phyloP scores from a whole-genome alignment of 1,140 invertebrate species.

The Drosophila sp. region DNA sequence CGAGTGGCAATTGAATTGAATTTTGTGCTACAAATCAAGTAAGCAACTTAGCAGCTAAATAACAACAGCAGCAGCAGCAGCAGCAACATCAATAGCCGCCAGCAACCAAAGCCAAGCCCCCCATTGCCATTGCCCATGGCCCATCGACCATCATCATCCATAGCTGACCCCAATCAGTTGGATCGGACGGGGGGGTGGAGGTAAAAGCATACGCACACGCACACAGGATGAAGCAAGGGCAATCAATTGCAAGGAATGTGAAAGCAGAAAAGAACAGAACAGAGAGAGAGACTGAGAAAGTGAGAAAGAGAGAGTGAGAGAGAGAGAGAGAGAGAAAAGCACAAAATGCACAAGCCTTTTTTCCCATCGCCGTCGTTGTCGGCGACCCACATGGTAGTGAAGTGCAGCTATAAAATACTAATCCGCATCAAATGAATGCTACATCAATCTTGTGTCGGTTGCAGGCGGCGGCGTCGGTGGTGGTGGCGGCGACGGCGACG shows the following conservation, averaged over 20 bases:
- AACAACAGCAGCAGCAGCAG: constrained; percentile 48
- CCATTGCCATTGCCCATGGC: constrained; percentile 11
- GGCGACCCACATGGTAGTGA: constrained; percentile 53
- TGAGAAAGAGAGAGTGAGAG: not conserved
- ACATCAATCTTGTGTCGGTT: constrained; percentile 78
- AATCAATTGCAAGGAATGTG: constrained; percentile 78
- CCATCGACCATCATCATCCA: constrained; percentile 35
- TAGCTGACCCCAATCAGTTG: constrained; percentile 73
- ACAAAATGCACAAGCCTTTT: constrained; percentile 52
- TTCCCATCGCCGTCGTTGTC: constrained; percentile 39
- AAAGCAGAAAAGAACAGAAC: constrained; percentile 45
- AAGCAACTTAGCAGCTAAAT: constrained; percentile 79
- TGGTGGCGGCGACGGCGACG: not conserved
- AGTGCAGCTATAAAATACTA: constrained; percentile 81
- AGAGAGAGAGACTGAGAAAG: constrained; percentile 24
- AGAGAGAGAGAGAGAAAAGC: not conserved
- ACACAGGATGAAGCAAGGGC: constrained; percentile 45
- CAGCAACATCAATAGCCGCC: constrained; percentile 23
- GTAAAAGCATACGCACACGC: constrained; percentile 36
- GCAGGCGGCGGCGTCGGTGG: constrained; percentile 43
- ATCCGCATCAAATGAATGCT: constrained; percentile 81
- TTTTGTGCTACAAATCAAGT: constrained; percentile 79
- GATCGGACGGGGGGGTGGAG: constrained; percentile 14
- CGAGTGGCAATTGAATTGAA: constrained; percentile 73
- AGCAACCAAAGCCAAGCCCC: constrained; percentile 27